Evolutionary conservation across 2,113 vertebrate species (phyloP), one percentile per base, ranked within the genome.

Genomic region (Excalfactoria chinensis): DNA sequence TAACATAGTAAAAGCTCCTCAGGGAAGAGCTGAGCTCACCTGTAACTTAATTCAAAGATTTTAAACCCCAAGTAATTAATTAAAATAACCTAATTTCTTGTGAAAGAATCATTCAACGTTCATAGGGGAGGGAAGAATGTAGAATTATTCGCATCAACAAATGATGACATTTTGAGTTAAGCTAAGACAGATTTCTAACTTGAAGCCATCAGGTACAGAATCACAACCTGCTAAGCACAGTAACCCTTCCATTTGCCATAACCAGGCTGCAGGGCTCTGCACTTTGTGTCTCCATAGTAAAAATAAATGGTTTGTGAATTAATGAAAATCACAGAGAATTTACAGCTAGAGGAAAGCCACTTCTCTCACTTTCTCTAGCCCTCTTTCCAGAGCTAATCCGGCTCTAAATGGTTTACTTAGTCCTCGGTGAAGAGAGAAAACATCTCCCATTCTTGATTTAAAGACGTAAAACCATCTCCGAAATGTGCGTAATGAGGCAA

Each of bases 21-120:
- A 40, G 88, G 90, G 95, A 94, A 85, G 59, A 93, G 78, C 84
- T 93, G 87, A 95, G 95, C 85, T 95, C 93, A 95, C 94, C 94
- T 96, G 91, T 88, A 95, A 96, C 78, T 89, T 91, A 92, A 92
- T 93, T 93, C 82, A 84, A 93, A 93, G 78, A 91, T 87, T 87
- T 89, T 85, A 88, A 67, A 28, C 83, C 64, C 60, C 60, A 88
- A 89, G 75, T 89, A 91, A 94, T 93, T 88, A 93, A 95, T 95
- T 95, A 91, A 95, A 96, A 93, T 86, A 67, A 91, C 73, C 89
- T 80, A 77, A 88, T 83, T 68, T 85, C 85, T 88, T 51, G 70
- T 67, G 79, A 95, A 95, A 83, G 44, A 93, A 67, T 69, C 82
- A 88, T 80, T 88, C 56, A 88, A 83, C 75, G 89, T 80, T 93